Conservation (phyloP, 2,113 vertebrate genomes). For the Ptilonorhynchus violaceus region DNA sequence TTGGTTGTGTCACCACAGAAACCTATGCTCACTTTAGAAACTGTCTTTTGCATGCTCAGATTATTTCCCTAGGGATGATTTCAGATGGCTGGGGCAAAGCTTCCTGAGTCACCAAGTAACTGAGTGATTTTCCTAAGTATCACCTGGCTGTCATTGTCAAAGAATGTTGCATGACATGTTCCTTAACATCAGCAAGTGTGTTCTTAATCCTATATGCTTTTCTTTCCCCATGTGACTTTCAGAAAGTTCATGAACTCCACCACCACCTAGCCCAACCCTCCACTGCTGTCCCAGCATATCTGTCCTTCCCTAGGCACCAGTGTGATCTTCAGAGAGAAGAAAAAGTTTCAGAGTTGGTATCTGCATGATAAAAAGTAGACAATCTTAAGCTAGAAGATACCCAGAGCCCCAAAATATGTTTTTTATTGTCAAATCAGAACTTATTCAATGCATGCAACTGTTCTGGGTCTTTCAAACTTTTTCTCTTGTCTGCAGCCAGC, state of each 20-base stretch:
- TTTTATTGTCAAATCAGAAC: background rate
- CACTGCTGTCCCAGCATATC: background rate
- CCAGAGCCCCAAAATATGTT: background rate
- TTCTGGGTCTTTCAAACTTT: background rate
- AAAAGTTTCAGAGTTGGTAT: background rate
- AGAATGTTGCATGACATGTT: background rate
- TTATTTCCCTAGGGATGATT: background rate
- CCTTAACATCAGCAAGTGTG: background rate
- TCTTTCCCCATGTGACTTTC: background rate
- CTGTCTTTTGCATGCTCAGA: background rate
- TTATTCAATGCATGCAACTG: too few relatives aligned
- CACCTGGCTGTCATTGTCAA: background rate
- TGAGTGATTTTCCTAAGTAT: background rate
- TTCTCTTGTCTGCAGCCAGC: background rate
- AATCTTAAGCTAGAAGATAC: background rate
- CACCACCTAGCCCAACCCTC: background rate
- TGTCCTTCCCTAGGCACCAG: background rate
- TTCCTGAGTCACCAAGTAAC: background rate
- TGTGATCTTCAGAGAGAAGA: rapidly evolving
- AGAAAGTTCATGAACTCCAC: background rate
- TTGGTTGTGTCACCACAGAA: background rate
- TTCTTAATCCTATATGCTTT: background rate
- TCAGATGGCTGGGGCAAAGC: background rate
- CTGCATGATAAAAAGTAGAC: background rate
- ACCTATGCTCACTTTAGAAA: background rate